These are phyloP conservation scores for Eurytoma californica DNA, from an alignment of 2,888 invertebrate genomes.

Conservation along the genomic window DNA sequence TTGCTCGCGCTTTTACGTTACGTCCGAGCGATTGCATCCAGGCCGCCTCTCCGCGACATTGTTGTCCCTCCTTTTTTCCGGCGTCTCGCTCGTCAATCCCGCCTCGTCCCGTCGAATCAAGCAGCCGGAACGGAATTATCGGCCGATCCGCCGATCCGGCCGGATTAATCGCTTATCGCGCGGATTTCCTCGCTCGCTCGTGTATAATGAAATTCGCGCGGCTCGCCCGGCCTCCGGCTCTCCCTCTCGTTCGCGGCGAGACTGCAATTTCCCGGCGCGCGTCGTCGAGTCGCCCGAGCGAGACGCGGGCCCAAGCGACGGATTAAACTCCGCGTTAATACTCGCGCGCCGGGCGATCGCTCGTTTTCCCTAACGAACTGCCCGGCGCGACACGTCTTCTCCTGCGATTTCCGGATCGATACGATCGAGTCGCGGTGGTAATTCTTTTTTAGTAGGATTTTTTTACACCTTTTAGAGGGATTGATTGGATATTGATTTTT, in stretches of 20 bases:
- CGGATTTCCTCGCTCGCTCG: conserved; percentile 31
- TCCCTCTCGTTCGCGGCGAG: neutral
- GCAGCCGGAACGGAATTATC: conserved; percentile 50
- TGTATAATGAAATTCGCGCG: conserved; percentile 43
- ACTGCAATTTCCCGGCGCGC: neutral
- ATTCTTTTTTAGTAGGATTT: too few relatives aligned
- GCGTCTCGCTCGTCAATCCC: conserved; percentile 25
- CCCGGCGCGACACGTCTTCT: neutral
- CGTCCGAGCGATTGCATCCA: too few relatives aligned
- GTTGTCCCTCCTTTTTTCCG: conserved; percentile 26
- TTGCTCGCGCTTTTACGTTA: too few relatives aligned
- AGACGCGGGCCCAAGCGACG: neutral
- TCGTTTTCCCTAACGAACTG: conserved; percentile 30
- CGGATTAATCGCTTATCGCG: conserved; percentile 49
- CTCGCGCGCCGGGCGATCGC: conserved; percentile 11
- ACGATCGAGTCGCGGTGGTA: too few relatives aligned
- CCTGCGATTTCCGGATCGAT: too few relatives aligned
- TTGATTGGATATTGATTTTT: too few relatives aligned
- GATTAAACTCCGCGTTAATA: conserved; percentile 44
- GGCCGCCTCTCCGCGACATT: conserved; percentile 14
- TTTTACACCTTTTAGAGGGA: too few relatives aligned
- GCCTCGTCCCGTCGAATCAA: conserved; percentile 42
- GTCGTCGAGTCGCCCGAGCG: conserved; percentile 16
- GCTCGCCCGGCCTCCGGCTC: neutral
- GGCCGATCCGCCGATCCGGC: conserved; percentile 41